Percentiles rank a stretch among this genome's conserved stretches.
These are phyloP conservation scores for Mesopsocus fuscifrons DNA, from an alignment of 2,888 invertebrate genomes.

Conservation along the genomic window DNA sequence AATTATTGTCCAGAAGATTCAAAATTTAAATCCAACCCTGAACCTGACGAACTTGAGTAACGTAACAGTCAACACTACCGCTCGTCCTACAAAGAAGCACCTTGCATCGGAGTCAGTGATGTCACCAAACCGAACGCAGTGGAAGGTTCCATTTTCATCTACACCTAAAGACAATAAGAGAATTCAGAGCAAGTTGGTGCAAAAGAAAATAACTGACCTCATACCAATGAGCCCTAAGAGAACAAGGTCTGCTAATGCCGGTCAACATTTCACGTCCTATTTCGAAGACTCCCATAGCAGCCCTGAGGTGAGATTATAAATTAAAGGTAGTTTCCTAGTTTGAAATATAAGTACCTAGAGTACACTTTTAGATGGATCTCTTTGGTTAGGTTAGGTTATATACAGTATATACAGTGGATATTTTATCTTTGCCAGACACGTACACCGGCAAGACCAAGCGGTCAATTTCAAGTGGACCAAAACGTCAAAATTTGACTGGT, in stretches of 20 bases:
- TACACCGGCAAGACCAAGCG: too few species aligned
- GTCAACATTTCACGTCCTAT: background rate
- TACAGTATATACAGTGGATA: too few species aligned
- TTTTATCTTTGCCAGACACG: too few species aligned
- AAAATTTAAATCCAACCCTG: background rate
- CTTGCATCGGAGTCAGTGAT: too few species aligned
- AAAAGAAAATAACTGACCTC: background rate
- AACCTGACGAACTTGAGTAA: background rate
- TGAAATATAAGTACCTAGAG: too few species aligned
- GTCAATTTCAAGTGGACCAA: too few species aligned
- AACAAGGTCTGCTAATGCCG: background rate
- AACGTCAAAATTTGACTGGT: too few species aligned
- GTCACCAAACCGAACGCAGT: background rate
- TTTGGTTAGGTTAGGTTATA: too few species aligned
- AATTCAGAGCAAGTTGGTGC: background rate
- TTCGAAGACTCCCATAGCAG: background rate
- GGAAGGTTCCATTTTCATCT: background rate
- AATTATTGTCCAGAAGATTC: background rate
- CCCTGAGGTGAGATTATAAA: too few species aligned
- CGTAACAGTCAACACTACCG: background rate
- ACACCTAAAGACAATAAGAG: background rate
- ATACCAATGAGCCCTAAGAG: background rate
- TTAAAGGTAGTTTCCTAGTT: too few species aligned
- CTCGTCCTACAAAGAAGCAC: background rate
- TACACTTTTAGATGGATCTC: too few species aligned